phyloP scores from a whole-genome alignment of 2,888 invertebrate species.

The Rugalucina vietnamica region DNA sequence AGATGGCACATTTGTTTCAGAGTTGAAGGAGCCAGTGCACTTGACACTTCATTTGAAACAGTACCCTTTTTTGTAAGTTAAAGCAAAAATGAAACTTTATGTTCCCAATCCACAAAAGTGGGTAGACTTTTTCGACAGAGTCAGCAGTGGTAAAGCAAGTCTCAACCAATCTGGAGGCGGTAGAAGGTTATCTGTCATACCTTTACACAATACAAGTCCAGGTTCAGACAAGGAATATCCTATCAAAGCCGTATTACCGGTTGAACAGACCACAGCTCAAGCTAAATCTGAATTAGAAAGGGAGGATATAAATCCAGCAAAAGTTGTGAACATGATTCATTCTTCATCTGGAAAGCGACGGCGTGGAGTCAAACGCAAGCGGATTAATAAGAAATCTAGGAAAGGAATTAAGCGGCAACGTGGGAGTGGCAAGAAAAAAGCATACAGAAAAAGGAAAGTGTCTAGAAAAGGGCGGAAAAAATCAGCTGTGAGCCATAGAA shows the following conservation, averaged over 20 bases:
- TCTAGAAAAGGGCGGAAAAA: neutral
- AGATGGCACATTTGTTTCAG: neutral
- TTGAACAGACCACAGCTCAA: conserved; percentile 18
- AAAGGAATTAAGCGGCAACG: conserved; percentile 19
- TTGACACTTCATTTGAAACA: conserved; percentile 28
- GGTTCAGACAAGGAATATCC: neutral
- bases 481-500: neutral
- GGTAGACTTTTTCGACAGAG: conserved; percentile 31
- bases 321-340: conserved; percentile 15
- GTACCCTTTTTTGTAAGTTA: neutral
- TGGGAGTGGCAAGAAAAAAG: conserved; percentile 11
- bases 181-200: conserved; percentile 8
- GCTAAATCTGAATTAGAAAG: conserved; percentile 16
- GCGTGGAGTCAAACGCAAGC: conserved; percentile 29
- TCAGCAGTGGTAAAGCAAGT: conserved; percentile 15
- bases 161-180: conserved; percentile 20
- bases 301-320: conserved; percentile 16
- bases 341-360: conserved; percentile 9
- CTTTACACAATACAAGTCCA: neutral
- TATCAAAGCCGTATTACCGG: conserved; percentile 18
- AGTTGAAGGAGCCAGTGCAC: conserved; percentile 16
- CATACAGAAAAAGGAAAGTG: neutral
- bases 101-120: conserved; percentile 47
- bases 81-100: conserved; percentile 26
- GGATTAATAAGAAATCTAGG: neutral